phyloP scores from a whole-genome alignment of 1,140 invertebrate genomes.

The Oscheius sp. region DNA sequence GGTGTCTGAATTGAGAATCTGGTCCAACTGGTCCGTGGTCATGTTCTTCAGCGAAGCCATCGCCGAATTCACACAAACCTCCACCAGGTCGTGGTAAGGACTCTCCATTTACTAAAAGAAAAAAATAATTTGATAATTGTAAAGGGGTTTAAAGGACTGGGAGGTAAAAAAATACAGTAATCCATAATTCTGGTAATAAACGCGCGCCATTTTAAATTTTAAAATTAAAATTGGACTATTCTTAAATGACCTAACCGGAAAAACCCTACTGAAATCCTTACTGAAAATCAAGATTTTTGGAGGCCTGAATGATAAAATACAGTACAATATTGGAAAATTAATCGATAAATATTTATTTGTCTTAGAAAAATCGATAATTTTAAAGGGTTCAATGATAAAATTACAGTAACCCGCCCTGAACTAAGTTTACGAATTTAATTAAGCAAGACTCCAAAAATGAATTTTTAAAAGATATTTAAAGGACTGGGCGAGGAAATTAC shows the following conservation, averaged over 20 bases:
- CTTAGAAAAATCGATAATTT: background rate
- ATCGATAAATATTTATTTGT: too few species aligned
- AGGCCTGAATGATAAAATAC: too few species aligned
- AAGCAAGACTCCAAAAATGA: too few species aligned
- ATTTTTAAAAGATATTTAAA: background rate
- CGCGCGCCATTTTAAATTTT: background rate
- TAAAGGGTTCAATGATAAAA: too few species aligned
- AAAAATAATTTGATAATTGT: background rate
- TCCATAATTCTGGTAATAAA: background rate
- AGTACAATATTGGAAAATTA: too few species aligned
- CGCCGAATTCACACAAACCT: constrained; percentile 5
- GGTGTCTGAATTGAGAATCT: background rate
- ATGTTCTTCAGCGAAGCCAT: background rate
- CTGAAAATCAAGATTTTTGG: too few species aligned
- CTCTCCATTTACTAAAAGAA: background rate
- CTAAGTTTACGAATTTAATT: too few species aligned
- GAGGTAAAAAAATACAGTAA: background rate
- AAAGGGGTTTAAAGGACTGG: background rate
- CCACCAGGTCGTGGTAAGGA: background rate
- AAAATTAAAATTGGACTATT: background rate
- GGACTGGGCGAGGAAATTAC: background rate
- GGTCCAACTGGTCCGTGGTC: background rate
- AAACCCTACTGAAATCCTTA: background rate
- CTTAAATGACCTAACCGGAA: background rate
- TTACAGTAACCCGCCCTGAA: too few species aligned